A percentile compares a stretch with the other conserved stretches of the same genome.
phyloP scores from a whole-genome alignment of 2,888 invertebrate genomes.

The Scotopteryx bipunctaria region DNA sequence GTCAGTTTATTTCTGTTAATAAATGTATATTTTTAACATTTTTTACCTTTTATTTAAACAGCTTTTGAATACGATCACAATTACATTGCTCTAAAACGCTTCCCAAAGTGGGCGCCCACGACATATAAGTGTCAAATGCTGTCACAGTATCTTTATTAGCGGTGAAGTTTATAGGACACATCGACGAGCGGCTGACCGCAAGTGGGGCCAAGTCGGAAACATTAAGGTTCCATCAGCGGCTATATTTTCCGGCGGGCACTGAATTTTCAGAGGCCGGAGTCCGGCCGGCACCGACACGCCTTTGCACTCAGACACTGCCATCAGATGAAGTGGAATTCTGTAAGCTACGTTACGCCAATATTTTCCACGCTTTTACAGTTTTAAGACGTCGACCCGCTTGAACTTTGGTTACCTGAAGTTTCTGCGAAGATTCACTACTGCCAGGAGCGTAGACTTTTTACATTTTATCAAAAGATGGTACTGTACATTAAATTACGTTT shows the following conservation, averaged over 20 bases:
- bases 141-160: constrained; percentile 55
- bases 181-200: constrained; percentile 71
- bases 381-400: constrained; percentile 48
- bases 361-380: constrained; percentile 62
- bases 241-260: constrained; percentile 72
- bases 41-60: no score
- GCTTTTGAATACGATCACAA: no score
- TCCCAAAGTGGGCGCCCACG: constrained; percentile 24
- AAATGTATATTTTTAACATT: no score
- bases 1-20: no score
- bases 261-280: constrained; percentile 70
- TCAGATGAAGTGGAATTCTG: constrained; percentile 70
- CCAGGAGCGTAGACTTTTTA: background rate
- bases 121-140: constrained; percentile 38
- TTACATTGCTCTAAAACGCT: constrained; percentile 19
- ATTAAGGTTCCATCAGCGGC: constrained; percentile 80
- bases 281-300: constrained; percentile 75
- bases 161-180: constrained; percentile 57
- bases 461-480: no score
- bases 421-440: background rate
- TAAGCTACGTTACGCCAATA: constrained; percentile 66
- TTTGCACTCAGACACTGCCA: constrained; percentile 78
- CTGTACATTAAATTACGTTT: no score
- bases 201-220: constrained; percentile 76
- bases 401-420: constrained; percentile 18